Percentiles rank a stretch among this genome's conserved stretches.
These are phyloP conservation scores for Coboldia fuscipes DNA, from an alignment of 1,140 invertebrate species.

Conservation along the genomic window DNA sequence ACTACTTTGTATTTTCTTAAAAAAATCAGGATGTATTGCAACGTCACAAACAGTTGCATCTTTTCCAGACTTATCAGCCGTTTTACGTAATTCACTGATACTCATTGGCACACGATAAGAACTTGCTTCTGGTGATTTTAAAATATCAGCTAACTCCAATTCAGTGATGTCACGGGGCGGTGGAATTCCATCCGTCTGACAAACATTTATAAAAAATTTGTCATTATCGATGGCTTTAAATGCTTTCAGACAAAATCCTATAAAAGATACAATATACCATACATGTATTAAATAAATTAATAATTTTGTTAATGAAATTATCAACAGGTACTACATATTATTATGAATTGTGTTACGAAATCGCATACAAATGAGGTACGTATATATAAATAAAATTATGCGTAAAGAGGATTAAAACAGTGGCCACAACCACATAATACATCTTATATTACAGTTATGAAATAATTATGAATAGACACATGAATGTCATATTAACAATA, in stretches of 20 bases:
- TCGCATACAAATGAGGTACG: no score
- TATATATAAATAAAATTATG: no score
- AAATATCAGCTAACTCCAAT: constrained; percentile 41
- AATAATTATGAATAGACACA: no score
- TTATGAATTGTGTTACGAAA: no score
- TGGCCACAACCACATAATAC: no score
- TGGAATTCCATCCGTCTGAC: constrained; percentile 51
- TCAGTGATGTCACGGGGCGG: constrained; percentile 60
- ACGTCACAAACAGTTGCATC: constrained; percentile 53
- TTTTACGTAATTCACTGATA: constrained; percentile 54
- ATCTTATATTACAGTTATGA: no score
- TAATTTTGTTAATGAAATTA: no score
- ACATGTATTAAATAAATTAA: no score
- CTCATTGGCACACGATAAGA: constrained; percentile 70
- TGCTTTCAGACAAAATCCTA: constrained; percentile 70
- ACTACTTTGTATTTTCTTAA: constrained; percentile 39
- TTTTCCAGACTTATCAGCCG: constrained; percentile 52
- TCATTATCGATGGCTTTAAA: constrained; percentile 37
- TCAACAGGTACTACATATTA: no score
- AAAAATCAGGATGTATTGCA: constrained; percentile 50
- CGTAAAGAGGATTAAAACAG: no score
- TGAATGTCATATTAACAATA: no score
- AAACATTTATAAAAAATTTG: constrained; percentile 66
- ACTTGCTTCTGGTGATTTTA: constrained; percentile 45
- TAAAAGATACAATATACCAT: not conserved